Base-by-base conservation (phyloP, 1,140 invertebrate genomes). In the Limonius californicus region DNA sequence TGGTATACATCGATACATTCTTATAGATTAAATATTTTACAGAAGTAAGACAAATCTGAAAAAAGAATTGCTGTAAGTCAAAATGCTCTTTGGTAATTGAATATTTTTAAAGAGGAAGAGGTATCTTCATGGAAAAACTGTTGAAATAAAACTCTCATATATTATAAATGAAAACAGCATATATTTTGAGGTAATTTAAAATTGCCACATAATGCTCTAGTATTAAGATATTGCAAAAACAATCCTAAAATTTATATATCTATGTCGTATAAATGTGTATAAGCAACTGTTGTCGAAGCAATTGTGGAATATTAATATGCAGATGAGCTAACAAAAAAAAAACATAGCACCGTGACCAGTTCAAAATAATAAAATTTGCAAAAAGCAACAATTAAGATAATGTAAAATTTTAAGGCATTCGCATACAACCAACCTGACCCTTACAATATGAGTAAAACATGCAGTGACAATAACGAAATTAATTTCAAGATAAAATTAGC, bases 131-230 rank as follows among this genome's bases (percentile, higher is more conserved):
- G 11, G 27, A 32, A 32, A 32, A 32, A 32, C 27, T 6, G 4
- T 6, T 32, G 4, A 32, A 32, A 32, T 32, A 6, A n/a, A n/a
- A n/a, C n/a, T n/a, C n/a, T n/a, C n/a, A n/a, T n/a, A 9, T 27
- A 27, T 27, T 62, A 65, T 67, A 67, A 67, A 64, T 67, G 63
- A 67, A 65, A 65, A 67, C 60, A 62, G 59, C 42, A 54, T 62
- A 62, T 67, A 63, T 68, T 55, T 57, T 59, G 45, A 50, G 9
- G 45, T 50, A 18, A 65, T 65, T 65, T 54, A 58, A 57, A 64
- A 62, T 64, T 56, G 65, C 62, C 54, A 67, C 63, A 64, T 67
- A 61, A 64, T 64, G 39, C 47, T 54, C 50, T 54, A 32, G 54
- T 57, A 61, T 61, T 62, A 54, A 67, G 60, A 50, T 57, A 57